Base-by-base conservation (phyloP, 2,888 invertebrate species). In the Choreutis nemorana region DNA sequence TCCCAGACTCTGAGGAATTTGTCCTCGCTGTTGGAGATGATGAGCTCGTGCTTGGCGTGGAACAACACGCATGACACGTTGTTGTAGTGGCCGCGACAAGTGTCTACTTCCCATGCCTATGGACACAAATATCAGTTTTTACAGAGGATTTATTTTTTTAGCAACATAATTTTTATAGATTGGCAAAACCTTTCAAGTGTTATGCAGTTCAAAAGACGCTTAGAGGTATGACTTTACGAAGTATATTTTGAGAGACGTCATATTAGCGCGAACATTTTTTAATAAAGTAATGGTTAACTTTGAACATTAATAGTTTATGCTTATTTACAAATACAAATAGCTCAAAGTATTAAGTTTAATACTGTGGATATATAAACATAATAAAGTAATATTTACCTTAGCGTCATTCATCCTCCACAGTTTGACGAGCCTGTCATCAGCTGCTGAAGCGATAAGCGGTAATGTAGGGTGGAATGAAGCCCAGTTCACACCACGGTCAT, bases 11-110 rank as follows among this genome's bases (percentile, higher is more conserved):
- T 83, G 46, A 99, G 96, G 55, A 93, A 94, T 67, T 94, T 96
- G 77, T 99, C 98, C 68, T 99, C 99, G 10, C 97, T 92, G 73
- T 99, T 98, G 16, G 96, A 96, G 24, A 99, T 78, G 36, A 99
- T 94, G 15, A 98, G 81, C 56, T 99, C 99, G 63, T 97, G 95
- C 10, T 96, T 83, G 1, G 99, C 97, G 73, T 99, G 98, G 78
- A 99, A 99, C 24, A 97, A 71, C 0, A 93, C 96, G 56, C 97
- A 97, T 0, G 97, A 98, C 2, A 99, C 98, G 66, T 99, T 99
- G 81, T 98, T 97, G 81, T 98, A 99, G 64, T 99, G 99, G 0
- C 99, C 99, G n/a, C 99, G 87, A 50, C 97, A 99, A 0, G 97
- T 96, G 71, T 99, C 99, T 23, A 99, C 94, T 62, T 99, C 98